phyloP scores from a whole-genome alignment of 2,888 invertebrate genomes.

The Clepsis dumicolana region DNA sequence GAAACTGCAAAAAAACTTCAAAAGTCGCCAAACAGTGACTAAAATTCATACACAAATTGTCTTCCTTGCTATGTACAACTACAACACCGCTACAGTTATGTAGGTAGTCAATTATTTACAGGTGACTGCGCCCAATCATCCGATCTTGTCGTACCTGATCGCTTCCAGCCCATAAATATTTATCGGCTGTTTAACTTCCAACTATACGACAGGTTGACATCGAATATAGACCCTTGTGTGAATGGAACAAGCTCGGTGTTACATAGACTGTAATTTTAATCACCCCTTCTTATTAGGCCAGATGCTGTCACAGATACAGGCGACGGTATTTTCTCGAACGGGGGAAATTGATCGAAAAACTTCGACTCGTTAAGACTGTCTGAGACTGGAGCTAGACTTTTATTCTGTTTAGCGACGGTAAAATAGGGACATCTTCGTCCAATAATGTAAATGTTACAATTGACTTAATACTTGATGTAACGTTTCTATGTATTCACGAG shows the following conservation, averaged over 20 bases:
- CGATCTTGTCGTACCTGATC: slow-evolving; percentile 44
- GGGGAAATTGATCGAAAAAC: slow-evolving; percentile 29
- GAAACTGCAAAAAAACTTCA: not conserved
- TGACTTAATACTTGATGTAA: too few species aligned
- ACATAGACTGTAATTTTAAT: slow-evolving; percentile 4
- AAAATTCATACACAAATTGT: slow-evolving; percentile 12
- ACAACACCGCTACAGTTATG: slow-evolving; percentile 38
- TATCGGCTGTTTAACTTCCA: slow-evolving; percentile 45
- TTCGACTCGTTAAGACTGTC: slow-evolving; percentile 16
- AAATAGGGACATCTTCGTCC: not conserved
- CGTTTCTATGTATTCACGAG: too few species aligned
- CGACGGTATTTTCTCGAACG: not conserved
- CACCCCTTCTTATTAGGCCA: slow-evolving; percentile 18
- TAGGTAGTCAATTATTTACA: slow-evolving; percentile 52
- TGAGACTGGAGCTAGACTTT: slow-evolving; percentile 15
- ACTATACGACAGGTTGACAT: slow-evolving; percentile 28
- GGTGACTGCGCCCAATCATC: slow-evolving; percentile 56
- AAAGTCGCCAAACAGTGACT: not conserved
- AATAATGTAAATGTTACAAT: too few species aligned
- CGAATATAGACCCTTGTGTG: slow-evolving; percentile 18
- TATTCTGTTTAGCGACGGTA: slow-evolving; percentile 4
- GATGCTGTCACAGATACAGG: slow-evolving; percentile 14
- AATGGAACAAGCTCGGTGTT: slow-evolving; percentile 4
- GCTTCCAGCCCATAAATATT: slow-evolving; percentile 46
- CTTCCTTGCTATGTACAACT: slow-evolving; percentile 31